Base-by-base conservation (phyloP, 2,797 vertebrate genomes). In the Cyprinella venusta region DNA sequence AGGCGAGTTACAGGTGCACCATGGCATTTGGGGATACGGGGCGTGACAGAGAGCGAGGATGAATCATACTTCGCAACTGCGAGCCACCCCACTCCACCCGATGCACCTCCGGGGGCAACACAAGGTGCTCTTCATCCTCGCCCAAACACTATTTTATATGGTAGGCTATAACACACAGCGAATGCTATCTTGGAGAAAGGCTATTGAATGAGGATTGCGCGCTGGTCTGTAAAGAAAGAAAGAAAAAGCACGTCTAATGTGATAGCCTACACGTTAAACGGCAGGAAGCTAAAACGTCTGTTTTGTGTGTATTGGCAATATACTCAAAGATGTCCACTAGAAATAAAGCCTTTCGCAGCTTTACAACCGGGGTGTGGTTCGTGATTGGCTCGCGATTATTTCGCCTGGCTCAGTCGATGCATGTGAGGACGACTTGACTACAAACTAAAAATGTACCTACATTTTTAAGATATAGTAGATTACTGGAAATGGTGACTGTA, bases 1-100 rank as follows among this genome's bases (percentile, higher is more conserved):
- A 91, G 82, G 85, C 83, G 86, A 69, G 89, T 91, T 91, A 90
- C 92, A 93, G 90, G 90, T 93, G 91, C 67, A 88, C 88, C 79
- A 68, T 79, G 67, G 24, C 79, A 54, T 74, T 77, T 56, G 76
- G 18, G 84, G 86, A 83, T 89, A 87, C 63, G 91, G 93, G 93
- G 91, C 90, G 93, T 91, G 92, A 61, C 56, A 81, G 67, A 38
- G 52, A 33, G 65, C 76, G 69, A 50, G 89, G 89, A 90, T 93
- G 91, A 92, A 90, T 93, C 92, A 93, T 90, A 89, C 70, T 56
- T 81, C 42, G 61, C 72, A 50, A 64, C 40, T 76, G 80, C 61
- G 63, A 81, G 80, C 45, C 30, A 81, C 69, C 65, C 70, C 65
- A 48, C 24, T 84, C 42, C 67, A 61, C 36, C 70, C 52, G 48